These are phyloP conservation scores for Chaenocephalus aceratus DNA, from an alignment of 2,113 vertebrate genomes.

Conservation along the genomic window DNA sequence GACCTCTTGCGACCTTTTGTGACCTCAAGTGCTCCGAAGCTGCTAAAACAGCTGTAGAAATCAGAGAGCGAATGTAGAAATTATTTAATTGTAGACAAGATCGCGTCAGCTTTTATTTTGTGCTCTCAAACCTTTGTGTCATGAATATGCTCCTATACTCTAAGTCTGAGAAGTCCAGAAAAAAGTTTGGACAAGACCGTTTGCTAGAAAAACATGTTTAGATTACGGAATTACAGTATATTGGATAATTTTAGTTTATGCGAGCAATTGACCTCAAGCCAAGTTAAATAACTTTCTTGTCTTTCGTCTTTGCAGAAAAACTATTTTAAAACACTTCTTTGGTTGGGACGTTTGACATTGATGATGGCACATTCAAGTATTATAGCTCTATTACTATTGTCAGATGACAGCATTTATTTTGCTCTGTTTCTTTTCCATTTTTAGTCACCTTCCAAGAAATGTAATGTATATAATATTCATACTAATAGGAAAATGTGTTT, in stretches of 20 bases:
- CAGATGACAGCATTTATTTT: constrained; percentile 24
- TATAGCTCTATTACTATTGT: constrained; percentile 12
- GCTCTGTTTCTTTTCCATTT: constrained; percentile 25
- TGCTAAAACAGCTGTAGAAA: constrained; percentile 3
- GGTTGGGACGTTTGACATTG: neutral
- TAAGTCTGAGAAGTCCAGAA: neutral
- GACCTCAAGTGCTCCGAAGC: neutral
- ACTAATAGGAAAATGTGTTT: constrained; percentile 36
- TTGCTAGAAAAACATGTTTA: neutral
- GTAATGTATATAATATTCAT: neutral
- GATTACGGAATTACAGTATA: no score
- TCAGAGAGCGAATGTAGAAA: neutral
- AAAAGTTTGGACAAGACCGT: no score
- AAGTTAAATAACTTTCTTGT: neutral
- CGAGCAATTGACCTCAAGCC: neutral
- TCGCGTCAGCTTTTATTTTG: neutral
- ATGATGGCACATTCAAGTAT: constrained; percentile 11
- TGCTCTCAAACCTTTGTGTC: neutral
- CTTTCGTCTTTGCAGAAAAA: neutral
- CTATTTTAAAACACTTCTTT: neutral
- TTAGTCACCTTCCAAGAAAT: neutral
- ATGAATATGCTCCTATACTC: neutral
- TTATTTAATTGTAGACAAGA: neutral
- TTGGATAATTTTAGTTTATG: neutral
- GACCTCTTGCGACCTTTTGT: neutral